phyloP scores from a whole-genome alignment of 2,797 vertebrate species.

The Sebastes baramenuke region DNA sequence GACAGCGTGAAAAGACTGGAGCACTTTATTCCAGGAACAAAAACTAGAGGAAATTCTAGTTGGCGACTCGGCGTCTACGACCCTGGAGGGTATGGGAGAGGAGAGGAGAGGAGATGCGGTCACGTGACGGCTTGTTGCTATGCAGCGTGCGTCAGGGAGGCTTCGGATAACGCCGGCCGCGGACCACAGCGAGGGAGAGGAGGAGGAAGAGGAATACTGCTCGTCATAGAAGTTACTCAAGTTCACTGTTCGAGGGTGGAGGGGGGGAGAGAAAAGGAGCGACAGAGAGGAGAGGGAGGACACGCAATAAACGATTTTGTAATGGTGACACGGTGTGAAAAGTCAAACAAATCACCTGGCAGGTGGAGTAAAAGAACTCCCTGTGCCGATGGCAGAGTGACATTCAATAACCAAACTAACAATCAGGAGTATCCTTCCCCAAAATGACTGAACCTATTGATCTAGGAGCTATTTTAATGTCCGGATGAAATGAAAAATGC shows the following conservation, averaged over 20 bases:
- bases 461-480: background rate
- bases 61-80: constrained; percentile 3
- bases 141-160: constrained; percentile 42
- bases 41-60: background rate
- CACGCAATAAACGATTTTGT: background rate
- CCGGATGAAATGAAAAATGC: no score
- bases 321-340: background rate
- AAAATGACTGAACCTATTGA: background rate
- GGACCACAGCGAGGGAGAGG: constrained; percentile 20
- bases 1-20: background rate
- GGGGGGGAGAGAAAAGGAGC: background rate
- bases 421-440: background rate
- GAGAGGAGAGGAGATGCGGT: constrained; percentile 14
- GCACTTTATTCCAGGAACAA: background rate
- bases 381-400: background rate
- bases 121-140: constrained; percentile 65
- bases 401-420: background rate
- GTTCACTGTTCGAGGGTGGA: constrained; percentile 11
- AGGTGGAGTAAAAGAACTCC: background rate
- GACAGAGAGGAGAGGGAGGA: background rate
- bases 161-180: constrained; percentile 27
- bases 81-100: constrained; percentile 22
- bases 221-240: constrained; percentile 24
- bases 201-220: background rate
- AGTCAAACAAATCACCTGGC: background rate